Conservation (phyloP, 1,140 invertebrate genomes). For the Rhysida immarginata region DNA sequence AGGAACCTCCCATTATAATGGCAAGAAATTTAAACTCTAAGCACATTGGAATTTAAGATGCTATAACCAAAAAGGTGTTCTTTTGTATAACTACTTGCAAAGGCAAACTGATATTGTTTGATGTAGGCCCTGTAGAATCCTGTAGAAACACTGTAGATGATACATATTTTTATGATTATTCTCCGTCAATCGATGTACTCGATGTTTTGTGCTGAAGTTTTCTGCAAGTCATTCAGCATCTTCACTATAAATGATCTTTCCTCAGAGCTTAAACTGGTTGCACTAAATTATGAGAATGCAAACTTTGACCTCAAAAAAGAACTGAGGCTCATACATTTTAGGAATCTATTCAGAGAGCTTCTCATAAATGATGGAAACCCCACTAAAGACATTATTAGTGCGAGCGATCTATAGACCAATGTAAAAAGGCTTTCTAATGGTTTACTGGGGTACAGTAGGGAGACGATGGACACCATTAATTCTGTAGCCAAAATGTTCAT, state of each 20-base stretch:
- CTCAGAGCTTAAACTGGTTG: not conserved
- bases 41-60: not conserved
- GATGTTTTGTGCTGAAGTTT: not conserved
- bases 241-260: not conserved
- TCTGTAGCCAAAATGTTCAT: too few species aligned
- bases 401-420: not conserved
- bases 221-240: not conserved
- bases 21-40: not conserved
- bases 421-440: not conserved
- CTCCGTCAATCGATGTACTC: not conserved
- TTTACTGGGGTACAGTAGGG: not conserved
- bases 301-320: too few species aligned
- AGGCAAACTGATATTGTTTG: too few species aligned
- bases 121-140: not conserved
- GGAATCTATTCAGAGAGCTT: not conserved
- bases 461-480: too few species aligned
- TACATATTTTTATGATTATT: too few species aligned
- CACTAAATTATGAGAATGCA: too few species aligned
- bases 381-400: not conserved
- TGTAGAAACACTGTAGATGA: not conserved
- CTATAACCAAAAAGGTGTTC: too few species aligned
- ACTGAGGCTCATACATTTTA: not conserved
- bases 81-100: not conserved
- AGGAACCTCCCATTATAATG: not conserved
- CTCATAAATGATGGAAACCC: not conserved